Evolutionary conservation across 2,797 vertebrate genomes (phyloP).

Genomic region (Sarcophilus harrisii): DNA sequence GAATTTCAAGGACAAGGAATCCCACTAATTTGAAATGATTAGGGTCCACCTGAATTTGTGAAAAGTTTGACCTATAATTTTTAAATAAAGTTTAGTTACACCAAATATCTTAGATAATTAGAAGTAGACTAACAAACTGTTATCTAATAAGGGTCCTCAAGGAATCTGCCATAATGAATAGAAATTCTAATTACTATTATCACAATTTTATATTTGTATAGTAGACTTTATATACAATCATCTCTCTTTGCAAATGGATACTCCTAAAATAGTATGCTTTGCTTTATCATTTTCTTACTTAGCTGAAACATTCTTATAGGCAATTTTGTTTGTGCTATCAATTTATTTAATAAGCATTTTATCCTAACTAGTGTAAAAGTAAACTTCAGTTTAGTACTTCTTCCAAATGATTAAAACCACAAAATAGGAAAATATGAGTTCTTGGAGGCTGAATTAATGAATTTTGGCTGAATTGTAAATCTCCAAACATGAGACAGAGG

Average conservation of each 20-base stretch:
- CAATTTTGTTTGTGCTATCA: neutral
- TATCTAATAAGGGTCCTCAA: constrained; percentile 43
- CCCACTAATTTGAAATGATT: constrained; percentile 38
- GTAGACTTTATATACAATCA: neutral
- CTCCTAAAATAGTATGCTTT: neutral
- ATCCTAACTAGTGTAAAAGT: neutral
- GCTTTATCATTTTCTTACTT: neutral
- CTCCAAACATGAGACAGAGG: constrained; percentile 5
- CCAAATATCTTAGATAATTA: constrained; percentile 20
- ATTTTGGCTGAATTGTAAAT: constrained; percentile 50
- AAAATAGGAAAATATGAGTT: neutral
- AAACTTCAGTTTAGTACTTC: neutral
- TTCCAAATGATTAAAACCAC: neutral
- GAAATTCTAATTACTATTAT: constrained; percentile 12
- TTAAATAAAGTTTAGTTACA: constrained; percentile 18
- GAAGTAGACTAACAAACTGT: constrained; percentile 33
- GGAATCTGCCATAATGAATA: constrained; percentile 53
- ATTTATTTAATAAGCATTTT: neutral
- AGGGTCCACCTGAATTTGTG: constrained; percentile 35
- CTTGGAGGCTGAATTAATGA: neutral
- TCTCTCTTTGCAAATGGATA: neutral
- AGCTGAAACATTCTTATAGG: neutral
- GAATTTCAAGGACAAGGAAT: constrained; percentile 39
- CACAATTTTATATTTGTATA: neutral
- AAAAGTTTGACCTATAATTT: constrained; percentile 45